Percentiles rank a stretch among this genome's conserved stretches.
Conservation (phyloP, 2,113 vertebrate genomes). For the Chionomys nivalis region DNA sequence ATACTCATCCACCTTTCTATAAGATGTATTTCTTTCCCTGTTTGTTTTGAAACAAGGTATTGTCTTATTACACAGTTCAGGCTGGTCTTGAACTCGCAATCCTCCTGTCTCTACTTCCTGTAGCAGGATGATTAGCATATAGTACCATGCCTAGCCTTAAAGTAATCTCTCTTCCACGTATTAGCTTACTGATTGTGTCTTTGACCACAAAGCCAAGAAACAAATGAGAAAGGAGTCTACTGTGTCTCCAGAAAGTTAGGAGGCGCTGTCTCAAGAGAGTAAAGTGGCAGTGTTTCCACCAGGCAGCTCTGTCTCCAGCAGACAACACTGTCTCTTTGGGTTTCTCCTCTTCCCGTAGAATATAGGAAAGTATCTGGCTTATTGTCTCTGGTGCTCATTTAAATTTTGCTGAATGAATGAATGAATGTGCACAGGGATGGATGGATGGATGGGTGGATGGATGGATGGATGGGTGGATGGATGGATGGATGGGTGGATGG, state of each 20-base stretch:
- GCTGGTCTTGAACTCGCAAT: neutral
- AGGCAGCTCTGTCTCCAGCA: no score
- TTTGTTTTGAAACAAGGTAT: neutral
- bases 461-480: no score
- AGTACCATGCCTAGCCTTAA: neutral
- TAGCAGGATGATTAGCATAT: neutral
- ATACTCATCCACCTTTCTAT: neutral
- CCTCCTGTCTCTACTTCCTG: neutral
- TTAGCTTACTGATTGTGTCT: neutral
- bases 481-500: neutral
- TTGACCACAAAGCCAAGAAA: neutral
- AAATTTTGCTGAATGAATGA: neutral
- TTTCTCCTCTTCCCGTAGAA: neutral
- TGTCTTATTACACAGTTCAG: neutral
- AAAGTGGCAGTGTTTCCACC: neutral
- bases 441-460: neutral
- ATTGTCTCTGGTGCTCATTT: neutral
- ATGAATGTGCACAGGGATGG: no score
- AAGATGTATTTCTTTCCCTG: neutral
- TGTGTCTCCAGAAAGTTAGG: neutral
- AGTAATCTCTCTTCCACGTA: neutral
- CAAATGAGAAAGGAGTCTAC: neutral
- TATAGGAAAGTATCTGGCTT: neutral
- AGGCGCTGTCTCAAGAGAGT: neutral
- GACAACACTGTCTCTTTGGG: neutral